Percentiles rank a stretch among this genome's conserved stretches.
Evolutionary conservation across 2,113 vertebrate species (phyloP).

Genomic region (Nerophis lumbriciformis): DNA sequence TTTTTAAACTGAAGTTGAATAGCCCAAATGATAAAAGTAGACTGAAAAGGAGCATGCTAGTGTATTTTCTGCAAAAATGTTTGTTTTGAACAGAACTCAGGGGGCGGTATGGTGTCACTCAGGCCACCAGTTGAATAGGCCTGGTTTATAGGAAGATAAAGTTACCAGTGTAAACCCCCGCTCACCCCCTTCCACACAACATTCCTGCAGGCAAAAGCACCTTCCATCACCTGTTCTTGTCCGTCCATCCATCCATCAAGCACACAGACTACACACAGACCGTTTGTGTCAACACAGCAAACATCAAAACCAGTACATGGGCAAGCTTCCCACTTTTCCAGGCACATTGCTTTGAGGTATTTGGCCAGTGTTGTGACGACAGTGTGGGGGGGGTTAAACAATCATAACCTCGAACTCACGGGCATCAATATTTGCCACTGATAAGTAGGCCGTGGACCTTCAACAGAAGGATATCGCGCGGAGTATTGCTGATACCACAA

Average conservation of each 20-base stretch:
- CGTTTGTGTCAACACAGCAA: conserved; percentile 1
- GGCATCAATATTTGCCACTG: conserved; percentile 38
- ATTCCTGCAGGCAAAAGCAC: conserved; percentile 28
- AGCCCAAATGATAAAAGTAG: no score
- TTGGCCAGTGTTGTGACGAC: conserved; percentile 18
- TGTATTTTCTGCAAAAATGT: no score
- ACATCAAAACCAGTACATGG: conserved; percentile 14
- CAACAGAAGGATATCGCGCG: conserved; percentile 12
- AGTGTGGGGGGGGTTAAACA: conserved; percentile 28
- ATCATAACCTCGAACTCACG: conserved; percentile 7
- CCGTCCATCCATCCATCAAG: conserved; percentile 21
- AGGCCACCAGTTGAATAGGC: not conserved
- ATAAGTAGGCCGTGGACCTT: conserved; percentile 42
- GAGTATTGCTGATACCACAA: conserved; percentile 3
- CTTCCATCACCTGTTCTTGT: conserved; percentile 58
- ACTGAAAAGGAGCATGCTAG: no score
- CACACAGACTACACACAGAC: no score
- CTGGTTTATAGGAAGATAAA: conserved; percentile 19
- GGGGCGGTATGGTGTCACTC: no score
- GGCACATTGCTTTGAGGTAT: conserved; percentile 1
- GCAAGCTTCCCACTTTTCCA: conserved; percentile 1
- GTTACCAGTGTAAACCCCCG: conserved; percentile 42
- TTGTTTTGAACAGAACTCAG: not conserved
- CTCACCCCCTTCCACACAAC: conserved; percentile 22
- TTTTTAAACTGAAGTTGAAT: no score